A percentile compares a stretch with the other conserved stretches of the same genome.
Conservation (phyloP, 2,888 invertebrate genomes). For the Panopea generosa region DNA sequence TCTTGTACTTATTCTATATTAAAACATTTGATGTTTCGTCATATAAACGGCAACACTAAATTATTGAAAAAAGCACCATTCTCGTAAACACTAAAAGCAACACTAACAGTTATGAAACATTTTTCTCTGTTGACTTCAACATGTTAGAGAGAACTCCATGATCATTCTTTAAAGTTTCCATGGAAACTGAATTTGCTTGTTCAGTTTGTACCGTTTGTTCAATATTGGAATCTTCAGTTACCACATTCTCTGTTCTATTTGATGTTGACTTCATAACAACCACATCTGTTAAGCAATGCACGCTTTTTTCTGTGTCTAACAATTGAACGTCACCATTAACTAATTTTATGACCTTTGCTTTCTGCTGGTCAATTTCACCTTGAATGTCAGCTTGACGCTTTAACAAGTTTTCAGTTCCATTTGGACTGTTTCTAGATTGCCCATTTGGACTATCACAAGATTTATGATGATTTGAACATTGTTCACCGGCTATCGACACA, state of each 20-base stretch:
- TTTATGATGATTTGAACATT: constrained; percentile 4
- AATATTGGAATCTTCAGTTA: constrained; percentile 1
- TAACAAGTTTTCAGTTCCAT: constrained; percentile 35
- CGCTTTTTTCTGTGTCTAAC: not conserved
- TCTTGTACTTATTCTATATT: too few relatives aligned
- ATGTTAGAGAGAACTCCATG: not conserved
- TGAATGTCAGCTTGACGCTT: constrained; percentile 43
- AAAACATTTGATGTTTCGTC: too few relatives aligned
- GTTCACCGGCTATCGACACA: too few relatives aligned
- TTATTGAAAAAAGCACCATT: too few relatives aligned
- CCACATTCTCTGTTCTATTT: not conserved
- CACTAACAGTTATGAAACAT: not conserved
- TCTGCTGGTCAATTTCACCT: constrained; percentile 35
- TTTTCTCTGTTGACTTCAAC: not conserved
- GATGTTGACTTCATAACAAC: not conserved
- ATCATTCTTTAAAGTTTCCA: not conserved
- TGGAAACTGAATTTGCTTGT: not conserved
- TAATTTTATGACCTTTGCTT: constrained; percentile 55
- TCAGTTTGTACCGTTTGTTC: constrained; percentile 1
- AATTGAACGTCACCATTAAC: constrained; percentile 62
- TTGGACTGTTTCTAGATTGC: constrained; percentile 22
- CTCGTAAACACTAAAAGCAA: too few relatives aligned
- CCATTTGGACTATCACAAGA: not conserved
- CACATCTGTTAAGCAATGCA: too few relatives aligned
- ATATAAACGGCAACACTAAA: too few relatives aligned